These are phyloP conservation scores for Crotophaga sulcirostris DNA, from an alignment of 2,113 vertebrate genomes.

Conservation along the genomic window DNA sequence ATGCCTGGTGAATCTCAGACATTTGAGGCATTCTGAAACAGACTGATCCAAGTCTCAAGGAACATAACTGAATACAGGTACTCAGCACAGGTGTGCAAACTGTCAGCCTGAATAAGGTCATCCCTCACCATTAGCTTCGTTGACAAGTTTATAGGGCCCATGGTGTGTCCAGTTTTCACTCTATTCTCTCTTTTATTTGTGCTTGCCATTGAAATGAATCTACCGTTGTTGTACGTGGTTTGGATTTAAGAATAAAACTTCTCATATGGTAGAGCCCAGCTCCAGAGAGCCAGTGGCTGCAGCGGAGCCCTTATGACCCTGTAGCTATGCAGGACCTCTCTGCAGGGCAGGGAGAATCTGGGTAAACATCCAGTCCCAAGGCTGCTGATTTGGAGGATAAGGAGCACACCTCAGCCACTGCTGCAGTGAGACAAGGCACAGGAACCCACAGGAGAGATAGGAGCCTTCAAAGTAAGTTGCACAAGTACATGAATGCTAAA, in stretches of 20 bases:
- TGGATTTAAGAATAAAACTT: not conserved
- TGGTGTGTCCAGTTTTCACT: not conserved
- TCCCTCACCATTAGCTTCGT: not conserved
- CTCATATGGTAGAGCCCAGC: not conserved
- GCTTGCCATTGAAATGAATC: not conserved
- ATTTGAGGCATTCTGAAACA: constrained; percentile 6
- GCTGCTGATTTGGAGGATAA: not conserved
- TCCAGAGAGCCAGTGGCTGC: not conserved
- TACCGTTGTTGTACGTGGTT: not conserved
- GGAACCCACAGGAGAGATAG: not conserved
- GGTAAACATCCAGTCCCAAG: not conserved
- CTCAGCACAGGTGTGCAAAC: constrained; percentile 18
- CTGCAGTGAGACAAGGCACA: not conserved
- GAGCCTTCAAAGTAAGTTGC: not conserved
- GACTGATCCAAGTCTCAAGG: constrained; percentile 4
- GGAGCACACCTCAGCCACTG: not conserved
- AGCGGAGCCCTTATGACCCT: not conserved
- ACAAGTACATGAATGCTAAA: not conserved
- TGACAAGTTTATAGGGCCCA: not conserved
- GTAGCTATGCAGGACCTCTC: fast-evolving
- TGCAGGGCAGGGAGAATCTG: fast-evolving
- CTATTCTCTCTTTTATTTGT: constrained; percentile 8
- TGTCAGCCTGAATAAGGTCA: constrained; percentile 35
- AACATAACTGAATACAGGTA: constrained; percentile 2
- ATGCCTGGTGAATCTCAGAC: constrained; percentile 6